Base-by-base conservation (phyloP, 2,888 invertebrate genomes). In the Lycophotia porphyrea region DNA sequence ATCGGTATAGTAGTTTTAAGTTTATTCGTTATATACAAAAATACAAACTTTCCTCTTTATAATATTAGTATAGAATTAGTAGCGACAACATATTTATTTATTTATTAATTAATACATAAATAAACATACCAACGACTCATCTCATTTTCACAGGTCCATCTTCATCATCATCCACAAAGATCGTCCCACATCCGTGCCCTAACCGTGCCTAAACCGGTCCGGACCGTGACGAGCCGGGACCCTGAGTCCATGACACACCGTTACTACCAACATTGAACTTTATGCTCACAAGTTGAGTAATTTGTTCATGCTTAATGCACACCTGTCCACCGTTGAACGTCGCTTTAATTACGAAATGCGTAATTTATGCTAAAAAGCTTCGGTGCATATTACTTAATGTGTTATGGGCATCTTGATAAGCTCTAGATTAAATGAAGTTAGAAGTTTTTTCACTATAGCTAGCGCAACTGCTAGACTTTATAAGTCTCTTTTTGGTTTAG, bases 191-290 rank as follows among this genome's bases (percentile, higher is more conserved):
- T 47, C 64, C 67, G 61, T 55, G 11, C 39, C 66, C 49, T 49
- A 69, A 55, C 71, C 64, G 82, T 78, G 63, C 65, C 68, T 58
- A 55, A 71, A 68, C 70, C 58, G 70, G 76, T 71, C 76, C 68
- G 60, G 13, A 13, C 67, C 55, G 58, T 71, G 70, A 72, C 82
- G 82, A 49, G n/a, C 55, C 64, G 67, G 75, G 82, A 71, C 86
- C 86, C 68, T 86, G 86, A 84, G 82, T 69, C 86, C 86, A 71
- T 86, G 86, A 84, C 86, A 84, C 82, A 67, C 34, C 72, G 60
- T 74, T 73, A 78, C 84, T 68, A 68, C 52, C 82, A 84, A 78
- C 87, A 87, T 87, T 87, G 87, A 87, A 87, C 87, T 87, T 87
- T 81, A 84, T 79, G 71, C 76, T 73, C 61, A 77, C 74, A 66